Conservation (phyloP, 2,113 vertebrate genomes). For the Ia io region DNA sequence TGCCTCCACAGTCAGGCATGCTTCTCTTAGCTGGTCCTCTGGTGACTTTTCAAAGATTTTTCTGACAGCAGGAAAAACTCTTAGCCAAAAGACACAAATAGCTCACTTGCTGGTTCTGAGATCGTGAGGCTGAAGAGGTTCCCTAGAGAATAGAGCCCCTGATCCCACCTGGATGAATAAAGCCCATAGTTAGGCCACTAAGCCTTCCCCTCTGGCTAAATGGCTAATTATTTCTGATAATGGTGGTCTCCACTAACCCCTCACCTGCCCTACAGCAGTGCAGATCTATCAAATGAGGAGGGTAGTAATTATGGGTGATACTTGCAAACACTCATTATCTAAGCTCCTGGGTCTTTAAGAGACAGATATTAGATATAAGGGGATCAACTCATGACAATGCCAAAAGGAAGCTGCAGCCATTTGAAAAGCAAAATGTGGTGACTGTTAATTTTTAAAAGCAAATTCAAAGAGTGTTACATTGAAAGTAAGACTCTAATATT, state of each 20-base stretch:
- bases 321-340: slow-evolving; percentile 61
- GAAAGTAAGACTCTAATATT: neutral
- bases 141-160: neutral
- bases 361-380: neutral
- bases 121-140: neutral
- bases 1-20: neutral
- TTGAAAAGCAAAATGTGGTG: slow-evolving; percentile 35
- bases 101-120: neutral
- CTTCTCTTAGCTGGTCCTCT: neutral
- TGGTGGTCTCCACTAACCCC: neutral
- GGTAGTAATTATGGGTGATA: slow-evolving; percentile 44
- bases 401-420: slow-evolving; percentile 22
- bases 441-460: slow-evolving; percentile 2
- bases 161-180: slow-evolving; percentile 1
- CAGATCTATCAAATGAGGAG: neutral
- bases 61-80: neutral
- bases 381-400: slow-evolving; percentile 33
- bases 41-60: slow-evolving; percentile 5
- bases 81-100: slow-evolving; percentile 27
- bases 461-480: neutral
- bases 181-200: slow-evolving; percentile 19
- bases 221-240: slow-evolving; percentile 50
- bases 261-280: slow-evolving; percentile 43
- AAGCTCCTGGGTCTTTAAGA: slow-evolving; percentile 43
- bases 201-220: slow-evolving; percentile 46